Percentiles rank a stretch among this genome's conserved stretches.
These are phyloP conservation scores for Gallinago jamesoni DNA, from an alignment of 2,113 vertebrate genomes.

Conservation along the genomic window DNA sequence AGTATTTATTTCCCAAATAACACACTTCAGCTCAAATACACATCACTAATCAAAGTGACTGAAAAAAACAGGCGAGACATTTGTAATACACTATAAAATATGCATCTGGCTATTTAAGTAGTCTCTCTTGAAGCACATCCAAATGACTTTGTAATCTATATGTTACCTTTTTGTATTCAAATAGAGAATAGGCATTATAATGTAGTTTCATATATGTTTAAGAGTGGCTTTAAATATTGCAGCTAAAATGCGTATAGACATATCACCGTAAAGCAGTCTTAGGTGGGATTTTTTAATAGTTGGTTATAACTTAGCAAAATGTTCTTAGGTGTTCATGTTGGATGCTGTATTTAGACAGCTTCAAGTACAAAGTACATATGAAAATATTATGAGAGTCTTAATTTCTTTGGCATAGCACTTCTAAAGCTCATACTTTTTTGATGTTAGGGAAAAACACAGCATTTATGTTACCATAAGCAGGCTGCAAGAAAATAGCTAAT, in stretches of 20 bases:
- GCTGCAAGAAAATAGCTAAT: neutral
- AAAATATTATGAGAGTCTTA: neutral
- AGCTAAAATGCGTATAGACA: neutral
- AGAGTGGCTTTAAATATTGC: neutral
- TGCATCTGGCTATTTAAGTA: neutral
- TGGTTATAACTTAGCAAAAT: neutral
- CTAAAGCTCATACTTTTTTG: neutral
- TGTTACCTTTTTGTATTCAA: slow-evolving; percentile 17
- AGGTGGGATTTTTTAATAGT: neutral
- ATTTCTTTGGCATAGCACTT: neutral
- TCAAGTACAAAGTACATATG: neutral
- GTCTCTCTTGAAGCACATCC: neutral
- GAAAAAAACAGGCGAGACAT: slow-evolving; percentile 21
- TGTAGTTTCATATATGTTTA: neutral
- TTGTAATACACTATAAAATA: slow-evolving; percentile 39
- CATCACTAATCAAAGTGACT: slow-evolving; percentile 32
- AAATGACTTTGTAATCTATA: neutral
- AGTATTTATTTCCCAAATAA: slow-evolving; percentile 57
- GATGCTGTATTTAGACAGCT: neutral
- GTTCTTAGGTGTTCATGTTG: neutral
- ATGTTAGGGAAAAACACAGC: neutral
- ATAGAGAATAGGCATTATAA: neutral
- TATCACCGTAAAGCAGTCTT: neutral
- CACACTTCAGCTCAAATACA: slow-evolving; percentile 22
- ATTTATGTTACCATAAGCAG: neutral